Evolutionary conservation across 2,113 vertebrate species (phyloP).

Genomic region (Hydrochoerus hydrochaeris): DNA sequence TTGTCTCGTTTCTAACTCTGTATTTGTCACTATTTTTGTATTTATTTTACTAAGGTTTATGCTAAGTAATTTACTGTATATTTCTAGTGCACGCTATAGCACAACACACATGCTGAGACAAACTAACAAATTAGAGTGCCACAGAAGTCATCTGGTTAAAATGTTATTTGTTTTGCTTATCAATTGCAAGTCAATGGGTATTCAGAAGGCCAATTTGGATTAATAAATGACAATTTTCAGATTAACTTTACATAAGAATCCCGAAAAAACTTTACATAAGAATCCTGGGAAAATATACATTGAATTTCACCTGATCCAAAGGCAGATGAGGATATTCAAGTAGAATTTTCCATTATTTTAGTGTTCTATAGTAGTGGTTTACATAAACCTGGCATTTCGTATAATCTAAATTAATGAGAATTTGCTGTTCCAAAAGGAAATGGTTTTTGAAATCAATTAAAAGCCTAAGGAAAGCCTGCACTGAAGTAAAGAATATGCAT

Average conservation of each 20-base stretch:
- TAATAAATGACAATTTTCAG: neutral
- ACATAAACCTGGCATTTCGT: neutral
- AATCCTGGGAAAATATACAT: accelerated
- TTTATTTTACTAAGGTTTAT: neutral
- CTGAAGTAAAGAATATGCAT: neutral
- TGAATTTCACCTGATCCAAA: neutral
- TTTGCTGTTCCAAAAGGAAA: neutral
- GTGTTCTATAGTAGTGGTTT: neutral
- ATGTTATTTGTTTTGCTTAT: neutral
- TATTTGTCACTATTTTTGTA: neutral
- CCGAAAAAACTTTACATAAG: neutral
- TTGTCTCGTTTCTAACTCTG: neutral
- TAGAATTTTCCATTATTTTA: neutral
- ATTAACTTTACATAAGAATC: neutral
- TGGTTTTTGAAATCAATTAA: neutral
- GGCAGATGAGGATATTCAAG: neutral
- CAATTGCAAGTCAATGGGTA: neutral
- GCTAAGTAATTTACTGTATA: neutral
- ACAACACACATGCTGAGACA: neutral
- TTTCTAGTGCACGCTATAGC: neutral
- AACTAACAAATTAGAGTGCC: neutral
- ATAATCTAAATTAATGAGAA: neutral
- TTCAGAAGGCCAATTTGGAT: too few relatives aligned
- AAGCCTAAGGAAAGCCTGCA: neutral
- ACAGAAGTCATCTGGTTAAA: neutral